These are phyloP conservation scores for Thalassophryne amazonica DNA, from an alignment of 2,797 vertebrate species.

Conservation along the genomic window DNA sequence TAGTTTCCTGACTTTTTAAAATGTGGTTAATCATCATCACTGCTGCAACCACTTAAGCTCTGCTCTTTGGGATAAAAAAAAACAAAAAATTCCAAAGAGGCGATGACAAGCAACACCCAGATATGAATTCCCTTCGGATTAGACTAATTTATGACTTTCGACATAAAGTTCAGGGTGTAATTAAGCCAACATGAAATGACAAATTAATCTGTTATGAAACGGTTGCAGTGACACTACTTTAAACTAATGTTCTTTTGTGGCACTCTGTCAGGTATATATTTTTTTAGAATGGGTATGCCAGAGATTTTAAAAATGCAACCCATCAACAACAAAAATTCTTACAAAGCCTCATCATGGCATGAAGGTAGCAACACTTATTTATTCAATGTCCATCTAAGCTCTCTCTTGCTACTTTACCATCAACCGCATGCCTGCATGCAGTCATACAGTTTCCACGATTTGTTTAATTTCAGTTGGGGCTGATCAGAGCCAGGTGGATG, in stretches of 20 bases:
- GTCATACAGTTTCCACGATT: too few species aligned
- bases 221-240: slow-evolving; percentile 41
- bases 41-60: slow-evolving; percentile 9
- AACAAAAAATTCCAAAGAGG: slow-evolving; percentile 17
- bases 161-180: slow-evolving; percentile 61
- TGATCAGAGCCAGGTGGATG: neutral
- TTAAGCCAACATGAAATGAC: slow-evolving; percentile 61
- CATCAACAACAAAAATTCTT: slow-evolving; percentile 21
- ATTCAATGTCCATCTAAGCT: too few species aligned
- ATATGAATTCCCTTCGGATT: slow-evolving; percentile 49
- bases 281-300: slow-evolving; percentile 1
- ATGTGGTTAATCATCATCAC: slow-evolving; percentile 17
- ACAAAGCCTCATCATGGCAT: too few species aligned
- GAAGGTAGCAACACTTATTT: too few species aligned
- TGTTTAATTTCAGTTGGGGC: too few species aligned
- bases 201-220: slow-evolving; percentile 71
- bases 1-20: slow-evolving; percentile 11
- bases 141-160: slow-evolving; percentile 56
- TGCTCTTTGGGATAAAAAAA: slow-evolving; percentile 7
- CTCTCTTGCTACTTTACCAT: too few species aligned
- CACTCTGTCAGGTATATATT: slow-evolving; percentile 34
- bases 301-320: slow-evolving; percentile 14
- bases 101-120: slow-evolving; percentile 19
- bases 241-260: slow-evolving; percentile 57
- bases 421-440: too few species aligned